phyloP scores from a whole-genome alignment of 2,113 vertebrate genomes.

The Bucco capensis region DNA sequence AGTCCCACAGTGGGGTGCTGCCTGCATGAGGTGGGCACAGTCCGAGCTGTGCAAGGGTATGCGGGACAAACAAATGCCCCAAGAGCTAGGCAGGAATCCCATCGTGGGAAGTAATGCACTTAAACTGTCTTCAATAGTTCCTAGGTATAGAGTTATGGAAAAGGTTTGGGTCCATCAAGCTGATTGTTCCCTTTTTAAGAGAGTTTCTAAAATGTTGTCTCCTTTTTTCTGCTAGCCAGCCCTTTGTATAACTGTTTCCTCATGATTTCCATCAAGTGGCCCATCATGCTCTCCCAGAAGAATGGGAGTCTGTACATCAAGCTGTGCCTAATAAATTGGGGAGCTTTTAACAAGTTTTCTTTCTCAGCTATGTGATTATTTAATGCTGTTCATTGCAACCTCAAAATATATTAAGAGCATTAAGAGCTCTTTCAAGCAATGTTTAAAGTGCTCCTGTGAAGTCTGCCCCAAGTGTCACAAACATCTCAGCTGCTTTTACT shows the following conservation, averaged over 20 bases:
- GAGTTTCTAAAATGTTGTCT: neutral
- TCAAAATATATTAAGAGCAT: conserved; percentile 35
- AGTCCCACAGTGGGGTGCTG: fast-evolving
- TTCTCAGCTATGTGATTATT: conserved; percentile 20
- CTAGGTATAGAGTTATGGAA: neutral
- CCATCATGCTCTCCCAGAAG: conserved; percentile 15
- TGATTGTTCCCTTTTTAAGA: neutral
- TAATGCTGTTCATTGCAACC: conserved; percentile 37
- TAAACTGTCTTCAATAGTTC: neutral
- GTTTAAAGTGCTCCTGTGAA: conserved; percentile 25
- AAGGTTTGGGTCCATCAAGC: neutral
- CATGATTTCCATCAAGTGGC: neutral
- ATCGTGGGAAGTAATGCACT: neutral
- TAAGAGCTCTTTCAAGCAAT: conserved; percentile 10
- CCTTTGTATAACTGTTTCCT: conserved; percentile 13
- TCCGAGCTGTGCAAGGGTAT: fast-evolving
- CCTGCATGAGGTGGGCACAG: neutral
- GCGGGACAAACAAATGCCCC: neutral
- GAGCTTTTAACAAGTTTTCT: conserved; percentile 56
- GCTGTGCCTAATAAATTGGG: conserved; percentile 31
- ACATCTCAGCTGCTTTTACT: conserved; percentile 35
- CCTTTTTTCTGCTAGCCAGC: neutral
- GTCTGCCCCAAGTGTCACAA: conserved; percentile 35
- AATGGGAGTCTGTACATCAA: conserved; percentile 9
- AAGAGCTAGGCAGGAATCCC: neutral